Evolutionary conservation across 2,888 invertebrate genomes (phyloP), one percentile per base, ranked within the genome.

Genomic region (Sicus ferrugineus): DNA sequence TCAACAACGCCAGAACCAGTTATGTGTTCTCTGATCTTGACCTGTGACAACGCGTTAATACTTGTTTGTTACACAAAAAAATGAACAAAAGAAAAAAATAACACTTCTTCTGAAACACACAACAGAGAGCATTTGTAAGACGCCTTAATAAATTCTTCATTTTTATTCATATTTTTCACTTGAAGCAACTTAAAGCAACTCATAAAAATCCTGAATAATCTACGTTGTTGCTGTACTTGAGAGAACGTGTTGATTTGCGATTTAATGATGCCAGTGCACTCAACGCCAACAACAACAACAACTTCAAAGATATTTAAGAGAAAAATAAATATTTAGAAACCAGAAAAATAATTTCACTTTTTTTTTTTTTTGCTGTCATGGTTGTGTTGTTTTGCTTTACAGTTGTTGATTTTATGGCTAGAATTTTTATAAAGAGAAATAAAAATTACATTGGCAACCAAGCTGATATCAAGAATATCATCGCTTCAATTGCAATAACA

Each of bases 1-100:
- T n/a, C n/a, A n/a, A n/a, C n/a, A n/a, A n/a, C n/a, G n/a, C n/a
- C n/a, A n/a, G n/a, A n/a, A n/a, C n/a, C n/a, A 34, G 38, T 34
- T 34, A 34, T 9, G 7, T 34, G n/a, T 21, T n/a, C 21, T 52
- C 21, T 16, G 6, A 34, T 31, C 58, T 58, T 58, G 58, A 58
- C 58, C 58, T 58, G 58, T 19, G 58, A 58, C 58, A 58, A 58
- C 31, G 21, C 6, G 31, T 58, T 58, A 19, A n/a, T n/a, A 34
- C 58, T 58, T 58, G 34, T 31, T 30, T 19, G 5, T n/a, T 11
- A 56, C 30, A 30, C 30, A n/a, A 26, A 56, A 28, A 30, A 16
- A n/a, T 16, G 28, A 3, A 31, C 54, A 54, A 9, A 56, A n/a
- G 19, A 28, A 56, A 28, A 56, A 2, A 31, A 16, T 30, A 3